These are phyloP conservation scores for Hirundo rustica DNA, from an alignment of 2,797 vertebrate genomes.

Conservation along the genomic window DNA sequence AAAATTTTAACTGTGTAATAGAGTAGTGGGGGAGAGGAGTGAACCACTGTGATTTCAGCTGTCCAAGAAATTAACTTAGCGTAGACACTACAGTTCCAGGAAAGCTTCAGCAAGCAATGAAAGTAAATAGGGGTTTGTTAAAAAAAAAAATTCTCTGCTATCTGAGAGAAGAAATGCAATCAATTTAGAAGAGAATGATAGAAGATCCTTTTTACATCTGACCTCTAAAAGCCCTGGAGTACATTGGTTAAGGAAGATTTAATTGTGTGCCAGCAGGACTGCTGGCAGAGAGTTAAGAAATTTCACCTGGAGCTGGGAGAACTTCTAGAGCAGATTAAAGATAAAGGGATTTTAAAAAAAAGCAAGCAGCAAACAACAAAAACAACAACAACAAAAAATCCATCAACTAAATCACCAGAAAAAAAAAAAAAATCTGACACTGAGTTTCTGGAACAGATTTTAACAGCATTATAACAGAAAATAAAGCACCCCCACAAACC, in stretches of 20 bases:
- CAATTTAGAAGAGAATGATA: neutral
- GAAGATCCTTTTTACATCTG: slow-evolving; percentile 17
- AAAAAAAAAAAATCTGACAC: neutral
- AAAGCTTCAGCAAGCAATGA: slow-evolving; percentile 24
- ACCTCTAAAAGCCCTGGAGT: slow-evolving; percentile 16
- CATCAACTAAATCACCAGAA: neutral
- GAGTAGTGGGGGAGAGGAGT: neutral
- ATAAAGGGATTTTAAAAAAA: neutral
- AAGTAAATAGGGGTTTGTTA: slow-evolving; percentile 9
- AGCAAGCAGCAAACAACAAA: neutral
- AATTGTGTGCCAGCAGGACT: slow-evolving; percentile 1
- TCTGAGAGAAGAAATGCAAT: neutral
- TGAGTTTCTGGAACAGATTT: neutral
- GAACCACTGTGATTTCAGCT: neutral
- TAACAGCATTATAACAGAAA: neutral
- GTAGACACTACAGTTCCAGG: neutral
- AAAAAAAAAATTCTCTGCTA: neutral
- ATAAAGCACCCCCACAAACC: neutral
- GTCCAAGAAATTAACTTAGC: neutral
- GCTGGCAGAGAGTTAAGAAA: neutral
- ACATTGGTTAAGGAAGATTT: neutral
- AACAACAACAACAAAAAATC: neutral
- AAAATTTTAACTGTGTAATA: neutral
- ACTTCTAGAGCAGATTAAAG: neutral
- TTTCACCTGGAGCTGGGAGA: neutral